Evolutionary conservation across 2,113 vertebrate genomes (phyloP), one percentile per base, ranked within the genome.

Genomic region (Thymallus thymallus): DNA sequence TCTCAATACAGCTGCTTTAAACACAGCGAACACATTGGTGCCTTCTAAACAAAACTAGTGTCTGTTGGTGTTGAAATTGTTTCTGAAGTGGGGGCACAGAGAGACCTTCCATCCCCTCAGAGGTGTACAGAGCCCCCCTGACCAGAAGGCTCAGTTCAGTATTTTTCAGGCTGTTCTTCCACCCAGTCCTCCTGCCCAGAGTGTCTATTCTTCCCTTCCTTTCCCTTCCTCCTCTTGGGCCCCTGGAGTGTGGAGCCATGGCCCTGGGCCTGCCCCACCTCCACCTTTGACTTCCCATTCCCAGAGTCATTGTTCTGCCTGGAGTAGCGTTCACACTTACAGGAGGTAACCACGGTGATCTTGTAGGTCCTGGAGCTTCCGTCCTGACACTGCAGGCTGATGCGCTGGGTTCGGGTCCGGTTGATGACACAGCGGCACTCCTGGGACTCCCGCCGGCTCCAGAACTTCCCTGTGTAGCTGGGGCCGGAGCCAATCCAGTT

Each of bases 381-480:
- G 1, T 98, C 95, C 66, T 94, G 94, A 64, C 97, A 99, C 84
- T 94, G 95, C 30, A 99, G 93, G 76, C 91, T 95, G 84, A 99
- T 96, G 58, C 97, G 92, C 88, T 97, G 95, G 22, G 94, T 95
- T 46, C 96, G 94, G 0, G 94, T 96, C 75, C 95, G 94, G 89
- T 98, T 96, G 0, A 94, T 97, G 88, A 98, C 94, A 13, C 97
- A 99, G 71, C 96, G 93, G 97, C 97, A 98, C 70, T 97, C 96
- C n/a, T 94, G 95, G 0, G 90, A 89, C 69, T 95, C 95, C 32
- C 94, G 91, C 64, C 94, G 90, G 89, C 93, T 95, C 97, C 97
- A 98, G 89, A 94, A 97, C 77, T 95, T 95, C 4, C 94, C 91
- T 24, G 91, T 93, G 0, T 94, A 92, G 35, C 94, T 90, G 45